Base-by-base conservation (phyloP, 2,888 invertebrate species). In the Latheticus oryzae region DNA sequence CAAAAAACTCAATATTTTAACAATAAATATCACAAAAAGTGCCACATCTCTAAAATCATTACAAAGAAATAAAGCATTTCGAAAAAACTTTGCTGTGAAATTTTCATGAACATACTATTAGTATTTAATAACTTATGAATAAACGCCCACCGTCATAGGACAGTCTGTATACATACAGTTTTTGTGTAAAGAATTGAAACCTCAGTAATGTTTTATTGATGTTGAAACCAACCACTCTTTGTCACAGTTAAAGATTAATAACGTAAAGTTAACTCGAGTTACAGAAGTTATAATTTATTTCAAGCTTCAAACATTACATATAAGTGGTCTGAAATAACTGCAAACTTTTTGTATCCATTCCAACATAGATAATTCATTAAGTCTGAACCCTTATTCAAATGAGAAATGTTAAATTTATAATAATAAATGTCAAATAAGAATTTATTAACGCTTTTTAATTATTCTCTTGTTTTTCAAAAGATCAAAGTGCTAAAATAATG, bases 171-270 rank as follows among this genome's bases (percentile, higher is more conserved):
- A n/a, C n/a, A n/a, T n/a, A n/a, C n/a, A n/a, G n/a, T n/a, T n/a
- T n/a, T n/a, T n/a, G n/a, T n/a, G n/a, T n/a, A n/a, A n/a, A 9
- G 17, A 42, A 11, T 15, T 13, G 16, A 40, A 40, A 7, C 28
- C 9, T 8, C 8, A 13, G 13, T 28, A 42, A 13, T 16, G 32
- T 47, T 47, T 32, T 24, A 48, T 48, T 35, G 35, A 35, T 48
- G 35, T 48, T 48, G 24, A 48, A 35, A 35, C 33, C 21, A 35
- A 17, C 16, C 24, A 23, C 23, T 16, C 13, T 16, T 35, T 48
- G 48, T 35, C 48, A 19, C 24, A 33, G 32, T 35, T 33, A 13
- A 12, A 15, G 48, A 48, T 48, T 48, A 35, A 48, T 48, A 48
- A 48, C 35, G 21, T 24, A 48, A n/a, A 48, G 24, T 35, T 45